Conservation (phyloP, 2,113 vertebrate species). For the Monopterus albus region DNA sequence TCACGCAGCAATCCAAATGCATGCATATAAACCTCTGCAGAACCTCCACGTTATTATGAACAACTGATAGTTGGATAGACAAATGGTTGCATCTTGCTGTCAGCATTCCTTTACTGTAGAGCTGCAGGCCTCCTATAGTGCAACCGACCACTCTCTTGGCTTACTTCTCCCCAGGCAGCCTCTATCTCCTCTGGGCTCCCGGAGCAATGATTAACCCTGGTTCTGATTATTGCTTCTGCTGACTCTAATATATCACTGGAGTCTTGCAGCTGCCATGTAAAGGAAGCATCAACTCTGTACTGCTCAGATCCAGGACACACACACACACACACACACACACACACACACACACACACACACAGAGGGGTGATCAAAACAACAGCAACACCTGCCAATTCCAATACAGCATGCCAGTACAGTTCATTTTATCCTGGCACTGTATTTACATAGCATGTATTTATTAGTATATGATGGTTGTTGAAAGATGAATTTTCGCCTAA, state of each 20-base stretch:
- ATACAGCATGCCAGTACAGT: neutral
- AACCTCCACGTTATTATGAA: neutral
- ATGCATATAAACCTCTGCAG: neutral
- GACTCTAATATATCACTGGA: conserved; percentile 84
- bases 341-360: neutral
- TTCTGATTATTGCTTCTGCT: conserved; percentile 85
- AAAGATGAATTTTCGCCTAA: too few species aligned
- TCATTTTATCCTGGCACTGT: too few species aligned
- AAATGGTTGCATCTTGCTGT: conserved; percentile 19
- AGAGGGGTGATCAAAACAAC: conserved; percentile 25
- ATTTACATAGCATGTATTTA: too few species aligned
- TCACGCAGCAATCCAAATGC: conserved; percentile 8
- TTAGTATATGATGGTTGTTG: too few species aligned
- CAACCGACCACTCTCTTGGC: conserved; percentile 65
- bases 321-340: conserved; percentile 18
- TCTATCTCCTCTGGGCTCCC: conserved; percentile 71
- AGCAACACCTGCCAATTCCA: neutral
- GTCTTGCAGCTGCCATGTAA: conserved; percentile 84
- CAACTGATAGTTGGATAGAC: conserved; percentile 11
- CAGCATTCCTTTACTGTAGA: conserved; percentile 64
- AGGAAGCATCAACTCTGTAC: conserved; percentile 82
- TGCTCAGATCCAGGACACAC: conserved; percentile 45
- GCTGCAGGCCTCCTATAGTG: conserved; percentile 59
- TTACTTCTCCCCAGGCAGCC: conserved; percentile 69
- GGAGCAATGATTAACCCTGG: conserved; percentile 84